Conservation (phyloP, 2,888 invertebrate genomes). For the Drosophila peninsularis region DNA sequence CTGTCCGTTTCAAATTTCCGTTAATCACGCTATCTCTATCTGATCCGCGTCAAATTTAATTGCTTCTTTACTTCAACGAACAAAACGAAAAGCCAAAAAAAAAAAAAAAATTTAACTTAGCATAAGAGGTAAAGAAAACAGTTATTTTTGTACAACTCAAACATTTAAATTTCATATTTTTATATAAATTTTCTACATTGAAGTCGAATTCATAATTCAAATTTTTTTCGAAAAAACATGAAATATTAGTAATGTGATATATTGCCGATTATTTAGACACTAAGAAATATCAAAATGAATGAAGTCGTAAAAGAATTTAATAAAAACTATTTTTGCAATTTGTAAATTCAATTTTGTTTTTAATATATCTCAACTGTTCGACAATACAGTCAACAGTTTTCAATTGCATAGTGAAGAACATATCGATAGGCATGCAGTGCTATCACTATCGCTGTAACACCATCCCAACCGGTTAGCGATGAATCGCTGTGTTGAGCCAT, state of each 20-base stretch:
- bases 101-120: too few relatives aligned
- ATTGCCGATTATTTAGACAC: neutral
- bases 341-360: neutral
- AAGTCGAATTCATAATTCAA: neutral
- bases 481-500: conserved; percentile 35
- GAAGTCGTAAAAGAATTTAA: neutral
- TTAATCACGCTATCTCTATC: neutral
- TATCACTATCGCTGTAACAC: neutral
- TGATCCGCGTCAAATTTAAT: neutral
- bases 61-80: neutral
- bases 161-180: neutral
- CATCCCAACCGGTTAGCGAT: conserved; percentile 11
- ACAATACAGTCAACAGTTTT: neutral
- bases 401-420: neutral
- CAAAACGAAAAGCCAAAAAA: neutral
- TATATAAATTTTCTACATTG: neutral
- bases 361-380: neutral
- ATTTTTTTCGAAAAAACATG: neutral
- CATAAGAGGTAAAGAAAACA: neutral
- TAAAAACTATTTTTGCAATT: too few relatives aligned
- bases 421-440: conserved; percentile 28
- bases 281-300: neutral
- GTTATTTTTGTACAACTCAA: neutral
- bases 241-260: neutral
- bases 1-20: neutral